phyloP scores from a whole-genome alignment of 2,888 invertebrate genomes.

The Pammene aurita region DNA sequence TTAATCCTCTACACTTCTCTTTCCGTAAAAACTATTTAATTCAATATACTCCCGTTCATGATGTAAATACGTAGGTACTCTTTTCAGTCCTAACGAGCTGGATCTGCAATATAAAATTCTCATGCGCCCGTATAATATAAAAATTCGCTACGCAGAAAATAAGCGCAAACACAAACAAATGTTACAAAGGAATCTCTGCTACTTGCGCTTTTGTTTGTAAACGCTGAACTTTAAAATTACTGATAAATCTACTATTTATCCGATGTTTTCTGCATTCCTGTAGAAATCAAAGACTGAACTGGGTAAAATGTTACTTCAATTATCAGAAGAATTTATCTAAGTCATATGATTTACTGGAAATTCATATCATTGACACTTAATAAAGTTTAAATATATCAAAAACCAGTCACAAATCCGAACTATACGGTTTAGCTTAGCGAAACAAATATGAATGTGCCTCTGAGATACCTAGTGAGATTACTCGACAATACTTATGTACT shows the following conservation, averaged over 20 bases:
- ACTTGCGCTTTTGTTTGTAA: conserved; percentile 12
- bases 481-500: no score
- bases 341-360: no score
- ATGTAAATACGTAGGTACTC: no score
- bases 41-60: no score
- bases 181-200: conserved; percentile 21
- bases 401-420: no score
- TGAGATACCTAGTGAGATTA: no score
- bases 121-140: not conserved
- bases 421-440: no score
- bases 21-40: no score
- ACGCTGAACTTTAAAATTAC: conserved; percentile 19
- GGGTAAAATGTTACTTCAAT: not conserved
- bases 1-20: no score
- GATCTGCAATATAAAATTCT: not conserved
- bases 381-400: no score
- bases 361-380: no score
- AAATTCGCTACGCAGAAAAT: conserved; percentile 1
- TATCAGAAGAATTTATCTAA: not conserved
- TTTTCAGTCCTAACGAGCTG: not conserved
- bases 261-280: not conserved
- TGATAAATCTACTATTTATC: conserved; percentile 7
- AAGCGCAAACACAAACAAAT: conserved; percentile 13
- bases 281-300: not conserved
- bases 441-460: no score